Percentiles rank a stretch among this genome's conserved stretches.
Evolutionary conservation across 2,113 vertebrate genomes (phyloP).

Genomic region (Deroptyus accipitrinus): DNA sequence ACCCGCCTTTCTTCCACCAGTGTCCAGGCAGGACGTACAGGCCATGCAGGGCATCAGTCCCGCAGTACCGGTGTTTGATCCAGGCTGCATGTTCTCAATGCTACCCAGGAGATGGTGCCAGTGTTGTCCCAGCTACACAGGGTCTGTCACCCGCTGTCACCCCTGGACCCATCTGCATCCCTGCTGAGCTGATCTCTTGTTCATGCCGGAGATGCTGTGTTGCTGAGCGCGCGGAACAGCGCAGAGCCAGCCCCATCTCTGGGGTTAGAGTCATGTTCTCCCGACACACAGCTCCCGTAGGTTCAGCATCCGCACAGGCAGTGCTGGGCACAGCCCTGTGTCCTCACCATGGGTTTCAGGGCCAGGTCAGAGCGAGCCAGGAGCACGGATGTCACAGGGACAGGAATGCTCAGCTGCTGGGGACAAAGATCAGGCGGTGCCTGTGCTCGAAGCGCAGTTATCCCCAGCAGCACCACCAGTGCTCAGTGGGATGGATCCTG

Average conservation of each 20-base stretch:
- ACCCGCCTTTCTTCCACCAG: not conserved
- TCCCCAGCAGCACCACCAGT: not conserved
- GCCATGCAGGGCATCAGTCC: not conserved
- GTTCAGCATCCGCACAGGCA: not conserved
- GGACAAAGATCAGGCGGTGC: not conserved
- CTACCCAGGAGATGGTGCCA: rapidly evolving
- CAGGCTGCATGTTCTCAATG: not conserved
- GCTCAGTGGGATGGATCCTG: not conserved
- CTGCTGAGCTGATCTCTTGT: not conserved
- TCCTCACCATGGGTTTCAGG: not conserved
- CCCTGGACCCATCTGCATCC: rapidly evolving
- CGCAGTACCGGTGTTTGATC: not conserved
- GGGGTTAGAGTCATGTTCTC: not conserved
- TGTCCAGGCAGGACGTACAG: not conserved
- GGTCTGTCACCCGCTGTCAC: not conserved
- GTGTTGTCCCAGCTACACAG: not conserved
- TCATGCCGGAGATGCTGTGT: not conserved
- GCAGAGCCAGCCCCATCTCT: not conserved
- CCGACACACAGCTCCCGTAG: not conserved
- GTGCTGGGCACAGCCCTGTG: not conserved
- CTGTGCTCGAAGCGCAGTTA: not conserved
- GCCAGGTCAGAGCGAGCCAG: not conserved
- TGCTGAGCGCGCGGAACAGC: rapidly evolving
- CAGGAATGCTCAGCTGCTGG: not conserved
- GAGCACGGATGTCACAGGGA: rapidly evolving